Conservation (phyloP, 2,113 vertebrate genomes). For the Zapus hudsonius region DNA sequence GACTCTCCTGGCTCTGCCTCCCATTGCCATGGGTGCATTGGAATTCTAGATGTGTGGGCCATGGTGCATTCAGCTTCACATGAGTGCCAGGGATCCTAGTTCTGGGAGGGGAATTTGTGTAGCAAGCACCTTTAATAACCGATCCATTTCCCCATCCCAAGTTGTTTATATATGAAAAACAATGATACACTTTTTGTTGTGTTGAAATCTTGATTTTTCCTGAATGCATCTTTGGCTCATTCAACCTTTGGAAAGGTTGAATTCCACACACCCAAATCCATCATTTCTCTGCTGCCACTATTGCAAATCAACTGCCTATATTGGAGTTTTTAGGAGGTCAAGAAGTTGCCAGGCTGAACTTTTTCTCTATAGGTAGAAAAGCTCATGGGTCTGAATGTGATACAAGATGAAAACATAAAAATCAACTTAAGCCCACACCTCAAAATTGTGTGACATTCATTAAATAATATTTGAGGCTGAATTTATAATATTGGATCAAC, state of each 20-base stretch:
- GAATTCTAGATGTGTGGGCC: neutral
- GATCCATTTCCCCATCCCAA: neutral
- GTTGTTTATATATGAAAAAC: neutral
- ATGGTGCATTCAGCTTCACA: no score
- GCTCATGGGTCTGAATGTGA: neutral
- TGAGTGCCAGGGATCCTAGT: no score
- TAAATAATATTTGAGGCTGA: neutral
- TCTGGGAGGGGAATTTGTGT: no score
- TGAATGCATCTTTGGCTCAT: neutral
- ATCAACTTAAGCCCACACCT: neutral
- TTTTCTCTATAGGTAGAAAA: neutral
- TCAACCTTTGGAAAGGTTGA: neutral
- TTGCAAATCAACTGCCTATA: neutral
- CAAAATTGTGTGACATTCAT: neutral
- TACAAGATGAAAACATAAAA: conserved; percentile 21
- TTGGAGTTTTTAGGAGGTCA: neutral
- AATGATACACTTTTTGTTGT: neutral
- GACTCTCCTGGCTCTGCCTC: no score
- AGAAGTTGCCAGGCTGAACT: neutral
- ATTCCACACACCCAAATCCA: neutral
- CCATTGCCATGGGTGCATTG: no score
- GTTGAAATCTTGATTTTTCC: neutral
- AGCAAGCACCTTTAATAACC: no score
- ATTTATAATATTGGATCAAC: neutral
- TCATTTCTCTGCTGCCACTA: neutral